phyloP scores from a whole-genome alignment of 1,140 invertebrate genomes.

The Centruroides vittatus region DNA sequence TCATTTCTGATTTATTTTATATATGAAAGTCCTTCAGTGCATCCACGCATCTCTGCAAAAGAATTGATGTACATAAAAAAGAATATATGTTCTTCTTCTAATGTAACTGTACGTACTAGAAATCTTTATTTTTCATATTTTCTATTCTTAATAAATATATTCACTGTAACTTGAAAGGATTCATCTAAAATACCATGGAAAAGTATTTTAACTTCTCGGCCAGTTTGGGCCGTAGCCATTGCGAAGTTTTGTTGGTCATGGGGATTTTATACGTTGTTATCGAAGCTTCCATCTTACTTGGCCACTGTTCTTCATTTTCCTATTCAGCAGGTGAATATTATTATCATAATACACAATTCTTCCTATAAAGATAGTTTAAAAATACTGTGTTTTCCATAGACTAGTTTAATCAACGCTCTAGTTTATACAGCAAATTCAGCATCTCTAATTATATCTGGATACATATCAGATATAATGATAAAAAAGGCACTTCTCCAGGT shows the following conservation, averaged over 20 bases:
- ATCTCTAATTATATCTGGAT: slow-evolving; percentile 14
- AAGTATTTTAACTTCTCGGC: slow-evolving; percentile 54
- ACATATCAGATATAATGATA: slow-evolving; percentile 15
- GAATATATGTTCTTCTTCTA: background rate
- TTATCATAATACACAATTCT: background rate
- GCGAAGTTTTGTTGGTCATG: slow-evolving; percentile 83
- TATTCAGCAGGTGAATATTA: slow-evolving; percentile 26
- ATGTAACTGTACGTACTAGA: too few relatives aligned
- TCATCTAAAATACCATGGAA: slow-evolving; percentile 47
- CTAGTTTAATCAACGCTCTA: slow-evolving; percentile 18
- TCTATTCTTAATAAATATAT: too few relatives aligned
- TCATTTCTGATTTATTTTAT: background rate
- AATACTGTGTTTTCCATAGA: slow-evolving; percentile 9
- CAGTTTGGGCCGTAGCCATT: slow-evolving; percentile 84
- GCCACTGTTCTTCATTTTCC: slow-evolving; percentile 51
- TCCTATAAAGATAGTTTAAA: background rate
- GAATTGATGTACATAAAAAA: slow-evolving; percentile 69
- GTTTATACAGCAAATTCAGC: slow-evolving; percentile 16
- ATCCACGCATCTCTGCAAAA: slow-evolving; percentile 64
- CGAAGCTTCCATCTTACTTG: slow-evolving; percentile 51
- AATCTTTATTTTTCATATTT: too few relatives aligned
- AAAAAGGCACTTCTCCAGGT: slow-evolving; percentile 1
- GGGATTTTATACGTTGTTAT: slow-evolving; percentile 86
- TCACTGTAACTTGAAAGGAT: too few relatives aligned
- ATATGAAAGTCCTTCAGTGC: slow-evolving; percentile 66